Evolutionary conservation across 2,797 vertebrate genomes (phyloP), one percentile per base, ranked within the genome.

Genomic region (Pterois miles): DNA sequence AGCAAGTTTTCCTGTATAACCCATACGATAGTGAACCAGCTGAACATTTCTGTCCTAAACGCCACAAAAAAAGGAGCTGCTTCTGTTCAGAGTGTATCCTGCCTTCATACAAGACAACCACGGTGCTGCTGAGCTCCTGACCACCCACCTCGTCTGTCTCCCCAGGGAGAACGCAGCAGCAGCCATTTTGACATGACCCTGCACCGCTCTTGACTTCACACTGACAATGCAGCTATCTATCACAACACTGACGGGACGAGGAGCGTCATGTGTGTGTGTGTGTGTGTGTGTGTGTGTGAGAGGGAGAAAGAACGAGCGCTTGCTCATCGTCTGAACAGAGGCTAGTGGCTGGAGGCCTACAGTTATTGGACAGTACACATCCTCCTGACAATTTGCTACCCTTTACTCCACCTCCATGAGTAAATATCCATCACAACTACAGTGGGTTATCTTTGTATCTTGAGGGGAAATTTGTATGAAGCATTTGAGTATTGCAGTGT

Each of bases 151-250:
- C 3, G 89, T 76, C 71, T 68, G 31, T 76, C 71, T 89, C 87
- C 88, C 86, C 20, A 36, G 66, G 85, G 89, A 84, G 36, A 77
- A 86, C 16, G 65, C 78, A 68, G 81, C 65, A 69, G 89, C 80
- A 68, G 86, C 85, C 92, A 89, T 92, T 89, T 90, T 90, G 83
- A 83, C 88, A 71, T 87, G 91, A 91, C 91, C 89, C 90, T 67
- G 89, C 84, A 65, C 73, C 5, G 50, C 83, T 89, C 83, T 83
- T 86, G 78, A 90, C 86, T 88, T 80, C 88, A 80, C 73, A 74
- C 83, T 78, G 81, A 91, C 91, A 91, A 92, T 84, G 85, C 79
- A 82, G 77, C 89, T 80, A 90, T 93, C 92, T 83, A 93, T 93
- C 90, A 92, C 76, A 87, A 34, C 34, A 34, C 75, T 86, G 91